phyloP scores from a whole-genome alignment of 1,140 invertebrate species.

The Lithobius niger region DNA sequence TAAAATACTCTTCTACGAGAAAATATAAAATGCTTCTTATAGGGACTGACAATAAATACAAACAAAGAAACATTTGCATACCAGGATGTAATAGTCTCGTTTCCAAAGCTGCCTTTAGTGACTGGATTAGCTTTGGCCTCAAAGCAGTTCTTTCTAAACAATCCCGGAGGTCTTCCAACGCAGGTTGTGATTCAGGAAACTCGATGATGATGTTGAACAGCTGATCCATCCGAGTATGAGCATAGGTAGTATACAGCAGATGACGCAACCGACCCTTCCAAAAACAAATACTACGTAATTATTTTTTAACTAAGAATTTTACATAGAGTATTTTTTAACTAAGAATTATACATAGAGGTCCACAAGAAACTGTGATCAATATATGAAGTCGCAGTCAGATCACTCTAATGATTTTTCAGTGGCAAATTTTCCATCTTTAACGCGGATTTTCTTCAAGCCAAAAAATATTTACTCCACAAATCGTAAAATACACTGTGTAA shows the following conservation, averaged over 20 bases:
- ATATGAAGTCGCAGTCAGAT: too few relatives aligned
- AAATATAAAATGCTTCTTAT: too few relatives aligned
- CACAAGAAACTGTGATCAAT: conserved; percentile 34
- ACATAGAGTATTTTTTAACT: conserved; percentile 5
- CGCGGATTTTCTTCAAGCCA: too few relatives aligned
- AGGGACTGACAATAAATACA: too few relatives aligned
- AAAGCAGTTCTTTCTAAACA: conserved; percentile 79
- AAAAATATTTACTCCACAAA: too few relatives aligned
- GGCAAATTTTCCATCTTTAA: too few relatives aligned
- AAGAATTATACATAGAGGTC: conserved; percentile 41
- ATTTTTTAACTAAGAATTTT: conserved; percentile 52
- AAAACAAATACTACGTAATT: conserved; percentile 22
- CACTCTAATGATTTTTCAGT: too few relatives aligned
- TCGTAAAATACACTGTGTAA: too few relatives aligned
- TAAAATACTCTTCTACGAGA: too few relatives aligned
- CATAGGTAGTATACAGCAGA: conserved; percentile 78
- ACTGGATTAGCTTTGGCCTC: conserved; percentile 54
- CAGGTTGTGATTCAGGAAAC: conserved; percentile 87
- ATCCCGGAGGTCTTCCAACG: conserved; percentile 72
- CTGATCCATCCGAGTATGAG: conserved; percentile 72
- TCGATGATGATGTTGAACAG: conserved; percentile 94
- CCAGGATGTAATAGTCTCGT: conserved; percentile 32
- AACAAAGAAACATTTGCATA: too few relatives aligned
- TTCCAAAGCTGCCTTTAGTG: conserved; percentile 53
- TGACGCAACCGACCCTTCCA: conserved; percentile 47